Base-by-base conservation (phyloP, 1,140 invertebrate species). In the Drosophila varians region DNA sequence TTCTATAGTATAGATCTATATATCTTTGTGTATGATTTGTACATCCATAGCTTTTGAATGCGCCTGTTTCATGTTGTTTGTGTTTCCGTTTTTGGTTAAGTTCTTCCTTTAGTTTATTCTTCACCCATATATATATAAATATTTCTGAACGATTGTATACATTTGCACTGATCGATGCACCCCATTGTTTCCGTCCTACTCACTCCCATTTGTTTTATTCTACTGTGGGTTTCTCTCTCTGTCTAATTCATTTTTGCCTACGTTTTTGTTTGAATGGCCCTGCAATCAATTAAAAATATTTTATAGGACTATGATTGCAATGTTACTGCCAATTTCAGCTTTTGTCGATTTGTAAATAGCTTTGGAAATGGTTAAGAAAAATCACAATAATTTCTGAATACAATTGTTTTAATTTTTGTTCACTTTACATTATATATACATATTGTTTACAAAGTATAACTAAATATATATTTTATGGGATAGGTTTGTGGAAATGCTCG, bases 401-500 rank as follows among this genome's bases (percentile, higher is more conserved):
- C 38, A 31, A 31, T 31, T 31, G 2, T 2, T 31, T 11, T 31
- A 8, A 31, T 31, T 7, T 31, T 11, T 31, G 28, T 21, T n/a
- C 14, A 34, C 23, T 40, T 55, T 23, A 21, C 21, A 21, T 21
- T 21, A 1, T 43, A n/a, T n/a, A n/a, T n/a, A n/a, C n/a, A n/a
- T n/a, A n/a, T n/a, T n/a, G n/a, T n/a, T n/a, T n/a, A n/a, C n/a
- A n/a, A n/a, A n/a, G n/a, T n/a, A n/a, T n/a, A n/a, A n/a, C n/a
- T n/a, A n/a, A n/a, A n/a, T n/a, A n/a, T n/a, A n/a, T n/a, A n/a
- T n/a, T n/a, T n/a, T n/a, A n/a, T n/a, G n/a, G n/a, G 57, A 8
- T 49, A 89, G 90, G 57, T 90, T 56, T 91, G 75, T 86, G 91
- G 78, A 74, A 93, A 92, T 92, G 93, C 74, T 74, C 92, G 58